phyloP scores from a whole-genome alignment of 2,888 invertebrate genomes.

The Liposcelis brunnea region DNA sequence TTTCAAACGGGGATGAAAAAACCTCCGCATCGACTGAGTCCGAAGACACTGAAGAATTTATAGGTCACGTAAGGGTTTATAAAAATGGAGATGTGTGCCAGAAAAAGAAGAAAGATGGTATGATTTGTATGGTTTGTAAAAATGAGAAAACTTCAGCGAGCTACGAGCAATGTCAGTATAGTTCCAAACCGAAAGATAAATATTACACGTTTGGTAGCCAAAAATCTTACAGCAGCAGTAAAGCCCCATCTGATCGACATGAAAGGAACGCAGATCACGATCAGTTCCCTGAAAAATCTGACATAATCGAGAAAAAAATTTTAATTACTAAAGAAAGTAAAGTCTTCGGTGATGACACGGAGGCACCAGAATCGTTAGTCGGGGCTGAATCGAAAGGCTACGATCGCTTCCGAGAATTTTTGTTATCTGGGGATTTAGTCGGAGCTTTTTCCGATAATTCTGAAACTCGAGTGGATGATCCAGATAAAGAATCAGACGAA shows the following conservation, averaged over 20 bases:
- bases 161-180: slow-evolving; percentile 65
- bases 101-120: slow-evolving; percentile 25
- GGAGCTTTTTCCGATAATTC: background rate
- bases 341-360: background rate
- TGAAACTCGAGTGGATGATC: slow-evolving; percentile 12
- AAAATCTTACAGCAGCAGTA: slow-evolving; percentile 9
- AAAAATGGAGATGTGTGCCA: slow-evolving; percentile 14
- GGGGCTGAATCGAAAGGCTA: background rate
- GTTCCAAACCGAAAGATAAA: slow-evolving; percentile 52
- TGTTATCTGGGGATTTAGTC: background rate
- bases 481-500: slow-evolving; percentile 19
- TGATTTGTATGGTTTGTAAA: slow-evolving; percentile 50
- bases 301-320: slow-evolving; percentile 3
- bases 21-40: background rate
- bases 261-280: slow-evolving; percentile 5
- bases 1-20: slow-evolving; percentile 7
- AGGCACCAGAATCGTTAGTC: background rate
- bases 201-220: slow-evolving; percentile 25
- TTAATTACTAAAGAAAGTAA: slow-evolving; percentile 7
- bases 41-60: background rate
- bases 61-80: slow-evolving; percentile 2
- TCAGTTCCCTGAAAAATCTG: slow-evolving; percentile 4
- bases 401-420: background rate
- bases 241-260: background rate
- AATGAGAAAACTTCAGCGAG: slow-evolving; percentile 56